Conservation (phyloP, 2,888 invertebrate species). For the Caenorhabditis wallacei region DNA sequence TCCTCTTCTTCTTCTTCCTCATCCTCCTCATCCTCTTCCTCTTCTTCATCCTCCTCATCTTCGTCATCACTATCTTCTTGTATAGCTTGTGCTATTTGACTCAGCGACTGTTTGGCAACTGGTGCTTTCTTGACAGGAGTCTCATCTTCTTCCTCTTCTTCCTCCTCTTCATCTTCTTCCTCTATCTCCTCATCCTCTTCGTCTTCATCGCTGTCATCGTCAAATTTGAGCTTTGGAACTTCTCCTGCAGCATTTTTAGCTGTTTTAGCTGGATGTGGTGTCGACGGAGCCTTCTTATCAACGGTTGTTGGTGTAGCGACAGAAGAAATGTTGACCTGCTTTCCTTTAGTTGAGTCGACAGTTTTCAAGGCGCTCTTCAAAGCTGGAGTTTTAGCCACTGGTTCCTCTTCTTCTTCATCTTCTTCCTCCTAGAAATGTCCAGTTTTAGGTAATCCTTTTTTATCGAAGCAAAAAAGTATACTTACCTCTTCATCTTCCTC, state of each 20-base stretch:
- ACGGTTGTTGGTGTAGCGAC: constrained; percentile 71
- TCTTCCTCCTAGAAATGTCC: constrained; percentile 69
- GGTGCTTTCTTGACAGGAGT: constrained; percentile 38
- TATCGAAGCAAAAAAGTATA: neutral
- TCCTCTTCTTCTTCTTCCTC: constrained; percentile 62
- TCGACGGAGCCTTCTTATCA: constrained; percentile 71
- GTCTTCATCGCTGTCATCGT: constrained; percentile 69
- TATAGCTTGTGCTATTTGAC: constrained; percentile 49
- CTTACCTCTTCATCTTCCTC: constrained; percentile 67
- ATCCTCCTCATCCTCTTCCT: constrained; percentile 65
- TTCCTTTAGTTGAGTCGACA: constrained; percentile 63
- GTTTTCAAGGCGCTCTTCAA: constrained; percentile 66
- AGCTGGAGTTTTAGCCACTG: constrained; percentile 59
- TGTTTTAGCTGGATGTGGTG: constrained; percentile 72
- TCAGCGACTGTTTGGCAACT: constrained; percentile 18
- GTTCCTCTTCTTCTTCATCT: constrained; percentile 70
- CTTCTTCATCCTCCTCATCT: constrained; percentile 70
- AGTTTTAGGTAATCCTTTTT: too few species aligned
- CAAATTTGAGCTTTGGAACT: constrained; percentile 67
- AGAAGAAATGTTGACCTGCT: constrained; percentile 70
- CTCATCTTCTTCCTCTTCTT: constrained; percentile 62
- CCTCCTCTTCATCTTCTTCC: constrained; percentile 65
- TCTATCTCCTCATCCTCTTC: constrained; percentile 66
- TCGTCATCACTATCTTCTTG: constrained; percentile 58
- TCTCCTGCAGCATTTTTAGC: constrained; percentile 20